Evolutionary conservation across 2,888 invertebrate species (phyloP), one percentile per base, ranked within the genome.

Genomic region (Diadromus collaris): DNA sequence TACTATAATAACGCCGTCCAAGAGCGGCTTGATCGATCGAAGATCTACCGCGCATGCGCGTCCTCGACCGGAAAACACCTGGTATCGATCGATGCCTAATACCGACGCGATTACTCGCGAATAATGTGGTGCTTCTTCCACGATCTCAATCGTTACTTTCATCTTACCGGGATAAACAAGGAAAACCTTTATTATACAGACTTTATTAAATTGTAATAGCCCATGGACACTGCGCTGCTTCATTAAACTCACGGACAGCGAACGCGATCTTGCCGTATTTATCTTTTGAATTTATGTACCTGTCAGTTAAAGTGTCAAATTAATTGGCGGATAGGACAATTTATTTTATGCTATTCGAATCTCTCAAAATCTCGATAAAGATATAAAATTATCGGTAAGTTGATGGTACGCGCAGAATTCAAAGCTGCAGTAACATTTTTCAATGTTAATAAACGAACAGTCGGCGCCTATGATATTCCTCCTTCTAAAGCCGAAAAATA

Each of bases 41-140:
- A 34, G 56, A 71, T 44, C 48, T 32, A 69, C 64, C 58, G 44
- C 19, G 2, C 24, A 27, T 24, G 24, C 54, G 38, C 58, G 58
- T 69, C 69, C 69, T 69, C 58, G 56, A 44, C 13, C 56, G n/a
- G 7, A 29, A 38, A 56, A 68, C 38, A 41, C 41, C 27, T 56
- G 29, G 60, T 70, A 74, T 70, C 71, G 41, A 73, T 73, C 19
- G 61, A 44, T 44, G 61, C 29, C n/a, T n/a, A 68, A 51, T 51
- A 61, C 38, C 27, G 34, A 16, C 38, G 13, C 63, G 29, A 13
- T 21, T 38, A 41, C 32, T 58, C 58, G 21, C 24, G 69, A 16
- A 29, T n/a, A 44, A n/a, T 19, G 19, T 21, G 24, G 13, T 24
- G 19, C 41, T 38, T 10, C 38, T 38, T 10, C 13, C 24, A 41